Evolutionary conservation across 2,113 vertebrate species (phyloP), one percentile per base, ranked within the genome.

Genomic region (Mus musculus): DNA sequence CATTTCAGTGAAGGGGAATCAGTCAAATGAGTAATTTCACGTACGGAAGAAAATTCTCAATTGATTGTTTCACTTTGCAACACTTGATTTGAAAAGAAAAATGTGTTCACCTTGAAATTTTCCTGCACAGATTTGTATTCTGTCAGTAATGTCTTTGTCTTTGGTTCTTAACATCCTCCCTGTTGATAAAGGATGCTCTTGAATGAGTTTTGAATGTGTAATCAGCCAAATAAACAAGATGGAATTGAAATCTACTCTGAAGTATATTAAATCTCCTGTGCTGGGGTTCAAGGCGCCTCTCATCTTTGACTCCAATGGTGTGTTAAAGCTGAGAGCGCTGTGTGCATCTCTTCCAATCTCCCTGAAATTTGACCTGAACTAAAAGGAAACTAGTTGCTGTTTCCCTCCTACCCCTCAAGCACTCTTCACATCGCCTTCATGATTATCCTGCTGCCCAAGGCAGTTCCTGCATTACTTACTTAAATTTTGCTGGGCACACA

Each of bases 311-410:
- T 95, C 78, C 42, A 56, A 12, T 5, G 22, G 46, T 56, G 19
- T 36, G 73, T 61, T 88, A 91, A 81, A 88, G 87, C 56, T 93
- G 56, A 81, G 46, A 39, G 39, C n/a, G 24, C 26, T 16, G 36
- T 90, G 71, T 59, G n/a, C n/a, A 61, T 61, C 85, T 89, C 88
- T 73, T 72, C 90, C 72, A 92, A 22, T 54, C 46, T 89, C 76
- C 8, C 67, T 96, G 88, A 96, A 97, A 22, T 96, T 93, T 96
- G 76, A 42, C 90, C 92, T 96, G 94, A 87, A 85, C 65, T 8
- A 91, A 97, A 95, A 96, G 78, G 65, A 94, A 63, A 88, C 5
- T 91, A 84, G 9, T 11, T 20, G 69, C 63, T 69, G 89, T 78
- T 77, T 88, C 54, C 71, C 17, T 52, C 61, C 20, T 84, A 52